Percentiles rank a stretch among this genome's conserved stretches.
These are phyloP conservation scores for Piprites chloris DNA, from an alignment of 2,113 vertebrate genomes.

Conservation along the genomic window DNA sequence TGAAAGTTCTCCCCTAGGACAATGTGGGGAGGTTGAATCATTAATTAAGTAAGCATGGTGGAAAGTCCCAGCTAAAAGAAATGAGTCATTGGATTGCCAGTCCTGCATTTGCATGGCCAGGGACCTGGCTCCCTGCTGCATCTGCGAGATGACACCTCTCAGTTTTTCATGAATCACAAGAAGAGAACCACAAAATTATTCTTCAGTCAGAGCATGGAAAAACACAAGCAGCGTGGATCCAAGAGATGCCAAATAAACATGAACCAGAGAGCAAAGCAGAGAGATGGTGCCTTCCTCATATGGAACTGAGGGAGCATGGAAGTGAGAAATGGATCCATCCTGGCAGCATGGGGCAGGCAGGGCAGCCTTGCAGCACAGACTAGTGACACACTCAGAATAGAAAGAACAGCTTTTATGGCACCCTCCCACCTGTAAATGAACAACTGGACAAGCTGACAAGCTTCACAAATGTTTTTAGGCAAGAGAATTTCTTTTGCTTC, in stretches of 20 bases:
- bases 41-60: slow-evolving; percentile 32
- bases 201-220: not conserved
- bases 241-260: not conserved
- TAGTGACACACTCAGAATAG: not conserved
- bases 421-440: not conserved
- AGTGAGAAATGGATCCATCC: not conserved
- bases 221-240: not conserved
- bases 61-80: slow-evolving; percentile 49
- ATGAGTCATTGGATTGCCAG: slow-evolving; percentile 34
- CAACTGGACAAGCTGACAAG: not conserved
- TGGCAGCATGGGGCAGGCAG: not conserved
- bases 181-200: slow-evolving; percentile 18
- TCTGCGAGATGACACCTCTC: not conserved
- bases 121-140: not conserved
- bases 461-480: not conserved
- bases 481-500: not conserved
- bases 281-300: not conserved
- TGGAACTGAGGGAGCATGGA: not conserved
- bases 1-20: slow-evolving; percentile 14
- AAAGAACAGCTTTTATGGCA: not conserved
- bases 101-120: not conserved
- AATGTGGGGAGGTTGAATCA: slow-evolving; percentile 20
- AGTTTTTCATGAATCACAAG: not conserved
- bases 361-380: not conserved
- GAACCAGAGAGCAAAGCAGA: not conserved